A percentile compares a stretch with the other conserved stretches of the same genome.
Conservation (phyloP, 2,113 vertebrate genomes). For the Riparia riparia region DNA sequence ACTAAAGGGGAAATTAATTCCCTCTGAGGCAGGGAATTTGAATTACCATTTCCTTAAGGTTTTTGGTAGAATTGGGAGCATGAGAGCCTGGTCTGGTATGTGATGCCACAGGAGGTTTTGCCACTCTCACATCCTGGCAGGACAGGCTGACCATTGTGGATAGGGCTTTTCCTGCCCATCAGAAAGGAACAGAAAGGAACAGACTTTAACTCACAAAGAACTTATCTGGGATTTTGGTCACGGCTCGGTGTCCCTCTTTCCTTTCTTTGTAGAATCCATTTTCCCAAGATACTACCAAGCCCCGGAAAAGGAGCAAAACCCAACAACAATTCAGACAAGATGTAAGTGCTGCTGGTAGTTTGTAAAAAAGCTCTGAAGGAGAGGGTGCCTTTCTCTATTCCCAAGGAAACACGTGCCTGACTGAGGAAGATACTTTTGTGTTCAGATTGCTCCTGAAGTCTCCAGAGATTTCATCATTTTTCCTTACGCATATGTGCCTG, state of each 20-base stretch:
- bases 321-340: background rate
- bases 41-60: background rate
- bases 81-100: background rate
- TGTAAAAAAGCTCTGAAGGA: background rate
- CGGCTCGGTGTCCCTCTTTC: background rate
- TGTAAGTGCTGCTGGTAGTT: background rate
- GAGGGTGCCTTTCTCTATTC: background rate
- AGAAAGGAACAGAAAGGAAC: background rate
- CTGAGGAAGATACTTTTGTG: background rate
- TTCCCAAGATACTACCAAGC: background rate
- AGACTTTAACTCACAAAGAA: background rate
- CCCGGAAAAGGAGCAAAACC: background rate
- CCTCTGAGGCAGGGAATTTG: background rate
- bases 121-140: background rate
- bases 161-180: background rate
- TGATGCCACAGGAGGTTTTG: background rate
- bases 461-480: accelerated
- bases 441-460: background rate
- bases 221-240: background rate
- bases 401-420: background rate
- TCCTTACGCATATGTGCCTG: background rate
- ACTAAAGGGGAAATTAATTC: constrained; percentile 11
- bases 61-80: background rate
- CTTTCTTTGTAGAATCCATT: background rate
- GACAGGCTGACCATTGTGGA: accelerated